Evolutionary conservation across 2,888 invertebrate species (phyloP).

Genomic region (Drosophila subsilvestris): DNA sequence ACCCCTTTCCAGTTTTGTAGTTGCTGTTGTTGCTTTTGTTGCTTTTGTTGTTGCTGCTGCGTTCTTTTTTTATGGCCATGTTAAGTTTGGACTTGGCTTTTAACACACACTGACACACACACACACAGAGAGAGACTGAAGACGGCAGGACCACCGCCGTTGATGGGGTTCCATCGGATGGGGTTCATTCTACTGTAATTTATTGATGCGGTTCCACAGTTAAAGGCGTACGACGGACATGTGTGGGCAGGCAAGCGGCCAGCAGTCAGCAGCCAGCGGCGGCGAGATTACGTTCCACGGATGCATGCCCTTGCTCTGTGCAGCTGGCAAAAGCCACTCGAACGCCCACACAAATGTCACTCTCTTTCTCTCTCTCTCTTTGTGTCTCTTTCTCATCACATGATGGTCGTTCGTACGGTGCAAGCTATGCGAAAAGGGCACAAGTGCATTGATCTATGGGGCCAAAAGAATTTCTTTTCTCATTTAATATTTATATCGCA

Average conservation of each 20-base stretch:
- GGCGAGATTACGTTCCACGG: slow-evolving; percentile 44
- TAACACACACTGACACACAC: slow-evolving; percentile 52
- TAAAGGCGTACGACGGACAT: slow-evolving; percentile 23
- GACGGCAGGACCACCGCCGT: slow-evolving; percentile 59
- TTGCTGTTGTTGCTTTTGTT: slow-evolving; percentile 47
- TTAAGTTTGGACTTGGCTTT: slow-evolving; percentile 78
- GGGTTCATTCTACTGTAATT: slow-evolving; percentile 77
- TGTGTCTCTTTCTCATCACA: neutral
- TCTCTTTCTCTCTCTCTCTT: slow-evolving; percentile 9
- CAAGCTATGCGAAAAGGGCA: slow-evolving; percentile 8
- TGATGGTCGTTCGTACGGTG: neutral
- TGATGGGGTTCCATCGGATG: slow-evolving; percentile 27
- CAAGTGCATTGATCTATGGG: slow-evolving; percentile 28
- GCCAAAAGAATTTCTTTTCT: neutral
- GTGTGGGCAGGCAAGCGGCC: slow-evolving; percentile 54
- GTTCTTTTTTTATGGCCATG: slow-evolving; percentile 73
- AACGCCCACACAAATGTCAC: slow-evolving; percentile 49
- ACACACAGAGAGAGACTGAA: slow-evolving; percentile 32
- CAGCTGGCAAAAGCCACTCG: slow-evolving; percentile 38
- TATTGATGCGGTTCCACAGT: slow-evolving; percentile 59
- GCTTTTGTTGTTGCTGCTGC: slow-evolving; percentile 63
- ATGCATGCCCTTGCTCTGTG: slow-evolving; percentile 29
- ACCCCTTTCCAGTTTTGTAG: slow-evolving; percentile 45
- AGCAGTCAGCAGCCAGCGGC: slow-evolving; percentile 63
- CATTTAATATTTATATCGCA: neutral